phyloP scores from a whole-genome alignment of 2,888 invertebrate species.

The Philonicus albiceps region DNA sequence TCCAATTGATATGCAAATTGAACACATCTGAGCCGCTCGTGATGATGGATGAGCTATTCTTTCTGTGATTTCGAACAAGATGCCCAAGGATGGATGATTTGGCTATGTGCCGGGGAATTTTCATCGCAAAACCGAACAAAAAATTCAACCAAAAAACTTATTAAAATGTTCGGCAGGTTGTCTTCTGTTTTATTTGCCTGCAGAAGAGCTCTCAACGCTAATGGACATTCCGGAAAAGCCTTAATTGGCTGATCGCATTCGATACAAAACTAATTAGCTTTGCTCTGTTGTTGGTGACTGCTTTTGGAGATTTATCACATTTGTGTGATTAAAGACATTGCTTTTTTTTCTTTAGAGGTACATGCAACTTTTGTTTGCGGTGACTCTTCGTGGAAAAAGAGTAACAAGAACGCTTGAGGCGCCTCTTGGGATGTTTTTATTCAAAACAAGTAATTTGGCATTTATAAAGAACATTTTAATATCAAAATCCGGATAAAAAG shows the following conservation, averaged over 20 bases:
- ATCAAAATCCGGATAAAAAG: background rate
- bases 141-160: background rate
- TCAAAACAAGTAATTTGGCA: background rate
- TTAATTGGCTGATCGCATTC: background rate
- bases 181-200: background rate
- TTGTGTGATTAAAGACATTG: background rate
- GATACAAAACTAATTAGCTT: background rate
- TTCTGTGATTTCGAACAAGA: background rate
- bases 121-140: background rate
- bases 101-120: background rate
- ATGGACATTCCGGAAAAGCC: background rate
- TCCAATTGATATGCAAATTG: conserved; percentile 29
- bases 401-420: background rate
- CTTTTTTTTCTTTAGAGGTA: background rate
- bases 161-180: background rate
- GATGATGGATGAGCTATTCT: conserved; percentile 13
- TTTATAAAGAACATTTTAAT: background rate
- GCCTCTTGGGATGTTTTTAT: background rate
- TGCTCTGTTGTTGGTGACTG: background rate
- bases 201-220: background rate
- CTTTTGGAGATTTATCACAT: background rate
- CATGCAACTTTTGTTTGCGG: background rate
- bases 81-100: background rate
- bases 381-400: background rate
- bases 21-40: background rate